Conservation (phyloP, 2,888 invertebrate species). For the Monochamus alternatus region DNA sequence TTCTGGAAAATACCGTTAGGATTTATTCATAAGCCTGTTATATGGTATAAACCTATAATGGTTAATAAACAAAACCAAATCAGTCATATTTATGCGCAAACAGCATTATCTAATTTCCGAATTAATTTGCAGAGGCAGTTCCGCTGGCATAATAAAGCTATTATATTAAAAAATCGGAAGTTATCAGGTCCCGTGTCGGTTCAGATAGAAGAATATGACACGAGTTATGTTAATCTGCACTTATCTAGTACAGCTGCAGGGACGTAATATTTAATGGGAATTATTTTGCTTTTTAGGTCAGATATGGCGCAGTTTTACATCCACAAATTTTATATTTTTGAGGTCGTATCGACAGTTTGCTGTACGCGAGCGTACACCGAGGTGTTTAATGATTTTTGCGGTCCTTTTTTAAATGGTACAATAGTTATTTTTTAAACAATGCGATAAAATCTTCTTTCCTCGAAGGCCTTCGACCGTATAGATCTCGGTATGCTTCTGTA, state of each 20-base stretch:
- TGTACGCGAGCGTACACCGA: too few species aligned
- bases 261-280: constrained; percentile 18
- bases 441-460: too few species aligned
- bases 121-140: constrained; percentile 37
- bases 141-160: constrained; percentile 37
- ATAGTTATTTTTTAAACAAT: too few species aligned
- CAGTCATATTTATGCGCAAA: background rate
- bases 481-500: too few species aligned
- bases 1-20: too few species aligned
- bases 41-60: background rate
- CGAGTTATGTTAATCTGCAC: constrained; percentile 24
- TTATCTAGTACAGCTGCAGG: constrained; percentile 21
- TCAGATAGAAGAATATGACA: constrained; percentile 17
- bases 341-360: constrained; percentile 5
- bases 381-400: constrained; percentile 10
- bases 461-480: too few species aligned
- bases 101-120: constrained; percentile 2
- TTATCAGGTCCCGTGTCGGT: constrained; percentile 33
- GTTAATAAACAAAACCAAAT: background rate
- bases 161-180: constrained; percentile 36
- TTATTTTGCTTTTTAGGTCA: constrained; percentile 22
- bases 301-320: constrained; percentile 29
- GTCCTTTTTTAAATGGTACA: background rate
- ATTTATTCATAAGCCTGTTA: background rate
- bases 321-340: constrained; percentile 13